Percentiles rank a stretch among this genome's conserved stretches.
phyloP scores from a whole-genome alignment of 2,888 invertebrate genomes.

The Eupithecia exiguata region DNA sequence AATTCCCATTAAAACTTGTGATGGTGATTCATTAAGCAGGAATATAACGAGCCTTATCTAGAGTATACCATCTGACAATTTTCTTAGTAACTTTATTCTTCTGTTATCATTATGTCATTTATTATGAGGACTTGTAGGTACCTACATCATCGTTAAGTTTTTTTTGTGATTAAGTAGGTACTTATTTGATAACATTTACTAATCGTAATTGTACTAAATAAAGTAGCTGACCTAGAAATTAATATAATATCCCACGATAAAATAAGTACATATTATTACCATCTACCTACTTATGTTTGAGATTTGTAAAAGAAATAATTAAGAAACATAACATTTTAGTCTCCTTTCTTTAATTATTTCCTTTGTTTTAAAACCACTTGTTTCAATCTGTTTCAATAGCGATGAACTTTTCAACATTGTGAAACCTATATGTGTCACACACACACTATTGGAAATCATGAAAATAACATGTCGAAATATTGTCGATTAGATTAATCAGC shows the following conservation, averaged over 20 bases:
- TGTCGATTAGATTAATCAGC: background rate
- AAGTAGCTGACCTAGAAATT: constrained; percentile 35
- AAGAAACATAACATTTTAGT: background rate
- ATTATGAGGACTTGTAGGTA: too few relatives aligned
- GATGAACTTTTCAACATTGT: constrained; percentile 11
- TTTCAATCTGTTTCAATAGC: constrained; percentile 20
- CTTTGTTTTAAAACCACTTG: constrained; percentile 37
- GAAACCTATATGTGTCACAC: background rate
- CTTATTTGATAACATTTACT: background rate
- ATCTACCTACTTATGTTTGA: background rate
- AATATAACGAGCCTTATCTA: too few relatives aligned
- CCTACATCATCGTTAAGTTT: too few relatives aligned
- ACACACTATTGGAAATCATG: background rate
- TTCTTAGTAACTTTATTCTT: too few relatives aligned
- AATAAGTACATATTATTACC: too few relatives aligned
- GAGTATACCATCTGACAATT: too few relatives aligned
- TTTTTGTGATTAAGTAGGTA: too few relatives aligned
- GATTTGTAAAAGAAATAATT: background rate
- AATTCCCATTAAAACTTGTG: too few relatives aligned
- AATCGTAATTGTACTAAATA: background rate
- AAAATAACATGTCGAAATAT: background rate
- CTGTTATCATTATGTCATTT: too few relatives aligned
- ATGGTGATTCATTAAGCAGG: too few relatives aligned
- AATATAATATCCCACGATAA: constrained; percentile 29
- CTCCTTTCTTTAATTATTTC: constrained; percentile 15